Evolutionary conservation across 2,797 vertebrate species (phyloP), one percentile per base, ranked within the genome.

Genomic region (Manis javanica): DNA sequence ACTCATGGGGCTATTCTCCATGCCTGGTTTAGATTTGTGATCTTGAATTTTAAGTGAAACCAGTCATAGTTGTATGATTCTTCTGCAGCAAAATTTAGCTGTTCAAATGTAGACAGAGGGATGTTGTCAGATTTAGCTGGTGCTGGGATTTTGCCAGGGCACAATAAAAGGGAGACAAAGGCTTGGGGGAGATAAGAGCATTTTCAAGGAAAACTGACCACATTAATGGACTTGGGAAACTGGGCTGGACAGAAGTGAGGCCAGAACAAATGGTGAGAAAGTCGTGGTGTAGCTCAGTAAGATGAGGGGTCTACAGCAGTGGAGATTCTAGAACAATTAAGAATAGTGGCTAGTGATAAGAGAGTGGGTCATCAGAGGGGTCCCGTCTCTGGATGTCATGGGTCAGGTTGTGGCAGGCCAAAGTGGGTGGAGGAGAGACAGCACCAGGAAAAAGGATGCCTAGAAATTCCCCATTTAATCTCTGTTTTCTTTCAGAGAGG

Each of bases 401-500:
- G 26, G 72, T 92, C 42, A 49, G 61, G 18, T 37, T 79, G 46
- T 51, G 66, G 69, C 42, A 71, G 34, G 16, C 14, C 10, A 42
- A 13, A 19, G 75, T 0, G 16, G 64, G 11, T 19, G 12, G 72
- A 61, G 46, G 39, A 59, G 39, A 51, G 23, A 81, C 34, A 24
- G 18, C 29, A n/a, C 53, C 26, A 39, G 51, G 59, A 77, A 26
- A 29, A 7, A 75, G 51, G 37, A 29, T 34, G 18, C 34, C 31
- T 11, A 51, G 55, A 81, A 85, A 42, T 68, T 29, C 19, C 37
- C 18, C 57, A 24, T 7, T 94, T 87, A 64, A 59, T 95, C 24
- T 72, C 6, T 26, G 19, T 92, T 95, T 94, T 90, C 95, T 99
- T 99, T 94, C 98, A 99, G 99, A 97, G 78, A 95, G 98, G 99